Percentiles rank a stretch among this genome's conserved stretches.
Evolutionary conservation across 2,113 vertebrate genomes (phyloP).

Genomic region (Crotalus horridus): DNA sequence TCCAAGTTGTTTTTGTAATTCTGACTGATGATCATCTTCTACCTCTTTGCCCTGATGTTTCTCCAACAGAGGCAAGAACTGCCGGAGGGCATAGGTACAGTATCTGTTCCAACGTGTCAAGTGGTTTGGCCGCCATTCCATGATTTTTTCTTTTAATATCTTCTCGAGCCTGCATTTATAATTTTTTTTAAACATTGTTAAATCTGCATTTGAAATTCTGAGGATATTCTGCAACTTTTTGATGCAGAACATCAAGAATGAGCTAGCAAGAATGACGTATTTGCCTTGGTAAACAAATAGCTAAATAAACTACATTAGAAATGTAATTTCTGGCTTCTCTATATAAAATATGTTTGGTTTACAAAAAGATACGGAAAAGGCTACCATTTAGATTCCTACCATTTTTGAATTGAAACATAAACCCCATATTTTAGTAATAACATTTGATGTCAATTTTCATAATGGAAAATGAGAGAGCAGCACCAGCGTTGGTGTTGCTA

Average conservation of each 20-base stretch:
- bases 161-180: slow-evolving; percentile 85
- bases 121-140: slow-evolving; percentile 92
- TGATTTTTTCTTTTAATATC: slow-evolving; percentile 90
- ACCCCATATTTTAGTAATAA: not conserved
- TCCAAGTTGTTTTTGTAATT: slow-evolving; percentile 85
- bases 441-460: not conserved
- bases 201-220: not conserved
- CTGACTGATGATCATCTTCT: slow-evolving; percentile 82
- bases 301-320: not conserved
- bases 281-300: not conserved
- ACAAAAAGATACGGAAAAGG: not conserved
- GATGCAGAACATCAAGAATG: not conserved
- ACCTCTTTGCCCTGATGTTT: slow-evolving; percentile 78
- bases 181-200: not conserved
- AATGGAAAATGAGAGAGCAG: not conserved
- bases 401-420: not conserved
- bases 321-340: not conserved
- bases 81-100: slow-evolving; percentile 83
- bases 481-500: not conserved
- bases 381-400: not conserved
- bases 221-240: not conserved
- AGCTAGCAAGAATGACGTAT: not conserved
- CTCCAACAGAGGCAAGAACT: slow-evolving; percentile 88
- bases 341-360: not conserved
- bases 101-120: slow-evolving; percentile 97